A percentile compares a stretch with the other conserved stretches of the same genome.
Evolutionary conservation across 2,113 vertebrate species (phyloP).

Genomic region (Muntiacus reevesi): DNA sequence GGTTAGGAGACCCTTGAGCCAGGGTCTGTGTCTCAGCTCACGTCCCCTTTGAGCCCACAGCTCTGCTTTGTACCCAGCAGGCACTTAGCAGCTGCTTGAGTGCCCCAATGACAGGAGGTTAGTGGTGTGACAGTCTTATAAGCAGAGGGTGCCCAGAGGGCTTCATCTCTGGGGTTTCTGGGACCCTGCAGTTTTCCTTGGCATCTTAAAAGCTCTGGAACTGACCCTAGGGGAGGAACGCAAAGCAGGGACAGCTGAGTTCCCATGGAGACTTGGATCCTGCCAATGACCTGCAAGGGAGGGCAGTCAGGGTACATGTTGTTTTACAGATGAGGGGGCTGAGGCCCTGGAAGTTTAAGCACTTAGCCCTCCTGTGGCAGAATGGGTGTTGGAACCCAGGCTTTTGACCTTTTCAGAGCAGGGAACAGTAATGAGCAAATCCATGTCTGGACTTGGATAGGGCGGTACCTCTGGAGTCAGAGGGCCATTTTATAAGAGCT

Average conservation of each 20-base stretch:
- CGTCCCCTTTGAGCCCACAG: no score
- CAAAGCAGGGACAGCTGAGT: background rate
- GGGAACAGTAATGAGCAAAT: background rate
- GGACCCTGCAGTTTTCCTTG: background rate
- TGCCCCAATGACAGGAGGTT: no score
- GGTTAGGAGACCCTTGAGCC: background rate
- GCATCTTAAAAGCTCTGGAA: background rate
- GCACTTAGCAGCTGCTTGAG: background rate
- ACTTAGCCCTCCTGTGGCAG: background rate
- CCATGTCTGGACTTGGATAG: rapidly evolving
- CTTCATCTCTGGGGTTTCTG: background rate
- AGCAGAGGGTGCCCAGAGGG: background rate
- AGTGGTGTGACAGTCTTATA: background rate
- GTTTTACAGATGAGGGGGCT: background rate
- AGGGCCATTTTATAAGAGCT: background rate
- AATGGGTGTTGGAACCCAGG: background rate
- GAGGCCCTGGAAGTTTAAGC: background rate
- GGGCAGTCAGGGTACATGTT: rapidly evolving
- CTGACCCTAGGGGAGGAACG: background rate
- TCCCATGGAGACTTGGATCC: background rate
- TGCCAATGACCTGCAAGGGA: background rate
- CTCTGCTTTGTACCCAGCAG: background rate
- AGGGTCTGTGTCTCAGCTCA: background rate
- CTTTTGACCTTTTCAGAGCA: background rate
- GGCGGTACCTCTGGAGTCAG: background rate